Conservation (phyloP, 1,140 invertebrate genomes). For the Proctacanthus coquilletti region DNA sequence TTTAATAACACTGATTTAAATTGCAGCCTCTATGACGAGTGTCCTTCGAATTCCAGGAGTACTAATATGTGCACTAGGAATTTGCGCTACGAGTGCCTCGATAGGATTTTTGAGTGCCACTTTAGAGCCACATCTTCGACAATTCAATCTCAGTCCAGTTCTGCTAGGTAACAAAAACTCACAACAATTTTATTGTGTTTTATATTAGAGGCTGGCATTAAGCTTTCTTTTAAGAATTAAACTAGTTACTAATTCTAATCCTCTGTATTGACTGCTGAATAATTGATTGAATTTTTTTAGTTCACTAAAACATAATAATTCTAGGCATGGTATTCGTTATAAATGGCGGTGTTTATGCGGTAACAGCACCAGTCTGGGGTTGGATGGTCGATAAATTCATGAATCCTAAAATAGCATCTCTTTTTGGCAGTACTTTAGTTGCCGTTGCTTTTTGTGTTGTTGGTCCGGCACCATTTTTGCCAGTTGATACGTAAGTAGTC, state of each 20-base stretch:
- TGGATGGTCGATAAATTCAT: slow-evolving; percentile 55
- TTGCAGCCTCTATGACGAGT: slow-evolving; percentile 42
- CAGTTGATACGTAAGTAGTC: slow-evolving; percentile 38
- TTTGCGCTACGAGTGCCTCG: slow-evolving; percentile 58
- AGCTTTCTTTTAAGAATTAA: too few relatives aligned
- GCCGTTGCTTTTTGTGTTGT: slow-evolving; percentile 51
- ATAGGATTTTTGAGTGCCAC: slow-evolving; percentile 71
- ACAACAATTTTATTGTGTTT: too few relatives aligned
- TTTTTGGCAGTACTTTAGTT: slow-evolving; percentile 50
- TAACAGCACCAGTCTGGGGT: slow-evolving; percentile 67
- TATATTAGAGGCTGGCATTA: too few relatives aligned
- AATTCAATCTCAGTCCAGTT: slow-evolving; percentile 25
- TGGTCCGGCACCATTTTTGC: slow-evolving; percentile 58
- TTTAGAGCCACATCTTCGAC: slow-evolving; percentile 62
- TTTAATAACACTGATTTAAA: slow-evolving; percentile 4
- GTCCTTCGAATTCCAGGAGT: slow-evolving; percentile 53
- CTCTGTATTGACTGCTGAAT: too few relatives aligned
- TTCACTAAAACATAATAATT: slow-evolving; percentile 28
- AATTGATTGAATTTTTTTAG: neutral
- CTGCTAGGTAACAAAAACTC: slow-evolving; percentile 3
- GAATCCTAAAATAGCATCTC: slow-evolving; percentile 48
- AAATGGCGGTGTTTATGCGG: slow-evolving; percentile 69
- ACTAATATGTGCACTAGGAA: slow-evolving; percentile 46
- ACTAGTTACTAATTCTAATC: too few relatives aligned
- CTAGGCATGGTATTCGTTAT: slow-evolving; percentile 77